A percentile compares a stretch with the other conserved stretches of the same genome.
phyloP scores from a whole-genome alignment of 2,797 vertebrate genomes.

The Eulemur mongoz region DNA sequence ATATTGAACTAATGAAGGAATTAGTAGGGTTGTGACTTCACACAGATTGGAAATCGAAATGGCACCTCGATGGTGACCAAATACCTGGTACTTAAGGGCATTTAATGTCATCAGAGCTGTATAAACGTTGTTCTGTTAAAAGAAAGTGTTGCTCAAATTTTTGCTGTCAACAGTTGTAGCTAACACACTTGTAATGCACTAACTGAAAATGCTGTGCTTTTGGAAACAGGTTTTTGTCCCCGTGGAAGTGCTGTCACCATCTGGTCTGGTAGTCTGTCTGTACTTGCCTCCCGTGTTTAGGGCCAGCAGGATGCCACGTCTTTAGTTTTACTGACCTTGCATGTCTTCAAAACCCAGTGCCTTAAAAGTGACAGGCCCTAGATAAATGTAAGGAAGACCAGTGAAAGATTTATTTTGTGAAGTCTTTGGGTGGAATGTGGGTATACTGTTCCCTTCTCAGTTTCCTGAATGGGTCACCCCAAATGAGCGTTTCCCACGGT shows the following conservation, averaged over 20 bases:
- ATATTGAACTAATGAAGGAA: neutral
- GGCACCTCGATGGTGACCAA: slow-evolving; percentile 7
- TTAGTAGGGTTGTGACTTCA: slow-evolving; percentile 54
- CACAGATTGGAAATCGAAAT: neutral
- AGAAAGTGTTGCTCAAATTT: neutral
- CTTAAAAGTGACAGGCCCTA: slow-evolving; percentile 80
- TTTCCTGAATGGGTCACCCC: neutral
- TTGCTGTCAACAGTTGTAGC: neutral
- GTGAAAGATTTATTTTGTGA: neutral
- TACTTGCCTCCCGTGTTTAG: neutral
- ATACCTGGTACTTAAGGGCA: neutral
- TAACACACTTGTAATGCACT: neutral
- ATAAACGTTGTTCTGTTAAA: neutral
- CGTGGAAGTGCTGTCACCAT: neutral
- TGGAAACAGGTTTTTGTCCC: neutral
- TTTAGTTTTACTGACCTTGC: slow-evolving; percentile 49
- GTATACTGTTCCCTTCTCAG: neutral
- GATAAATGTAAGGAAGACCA: neutral
- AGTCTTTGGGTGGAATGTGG: neutral
- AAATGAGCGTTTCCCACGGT: neutral
- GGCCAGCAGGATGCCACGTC: neutral
- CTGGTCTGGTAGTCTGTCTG: rapidly evolving
- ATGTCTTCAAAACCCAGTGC: slow-evolving; percentile 84
- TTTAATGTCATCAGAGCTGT: slow-evolving; percentile 26
- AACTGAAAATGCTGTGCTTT: neutral